These are phyloP conservation scores for Hycleus phaleratus DNA, from an alignment of 1,140 invertebrate species.

Conservation along the genomic window DNA sequence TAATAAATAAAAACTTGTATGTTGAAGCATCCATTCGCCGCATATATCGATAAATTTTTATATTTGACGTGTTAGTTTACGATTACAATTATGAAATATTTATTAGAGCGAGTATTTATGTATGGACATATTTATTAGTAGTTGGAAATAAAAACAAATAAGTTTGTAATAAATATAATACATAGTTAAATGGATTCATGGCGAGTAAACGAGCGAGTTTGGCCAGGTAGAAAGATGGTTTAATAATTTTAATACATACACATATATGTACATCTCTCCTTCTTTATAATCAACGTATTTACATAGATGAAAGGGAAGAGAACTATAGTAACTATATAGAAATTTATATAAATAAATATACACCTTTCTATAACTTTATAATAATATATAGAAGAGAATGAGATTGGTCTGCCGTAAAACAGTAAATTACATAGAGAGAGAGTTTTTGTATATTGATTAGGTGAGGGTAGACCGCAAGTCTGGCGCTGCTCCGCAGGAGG, in stretches of 20 bases:
- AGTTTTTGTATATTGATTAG: conserved; percentile 37
- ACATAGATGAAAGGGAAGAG: not conserved
- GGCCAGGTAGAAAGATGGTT: conserved; percentile 8
- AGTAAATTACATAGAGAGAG: conserved; percentile 35
- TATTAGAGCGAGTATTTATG: conserved; percentile 32
- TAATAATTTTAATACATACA: no score
- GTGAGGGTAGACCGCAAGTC: conserved; percentile 32
- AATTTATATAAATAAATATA: not conserved
- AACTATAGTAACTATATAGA: not conserved
- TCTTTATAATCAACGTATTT: no score
- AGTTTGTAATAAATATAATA: conserved; percentile 34
- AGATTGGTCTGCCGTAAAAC: conserved; percentile 27
- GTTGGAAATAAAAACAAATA: conserved; percentile 34
- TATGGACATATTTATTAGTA: conserved; percentile 36
- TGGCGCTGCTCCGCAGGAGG: conserved; percentile 33
- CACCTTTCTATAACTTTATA: not conserved
- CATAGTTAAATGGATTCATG: conserved; percentile 33
- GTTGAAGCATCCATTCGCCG: conserved; percentile 21
- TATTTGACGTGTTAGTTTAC: conserved; percentile 32
- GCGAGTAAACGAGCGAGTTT: conserved; percentile 18
- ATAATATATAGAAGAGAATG: not conserved
- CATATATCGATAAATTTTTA: conserved; percentile 29
- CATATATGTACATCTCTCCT: no score
- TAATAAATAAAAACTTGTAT: conserved; percentile 17
- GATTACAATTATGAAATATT: conserved; percentile 35